These are phyloP conservation scores for Ochropacha duplaris DNA, from an alignment of 2,888 invertebrate species.

Conservation along the genomic window DNA sequence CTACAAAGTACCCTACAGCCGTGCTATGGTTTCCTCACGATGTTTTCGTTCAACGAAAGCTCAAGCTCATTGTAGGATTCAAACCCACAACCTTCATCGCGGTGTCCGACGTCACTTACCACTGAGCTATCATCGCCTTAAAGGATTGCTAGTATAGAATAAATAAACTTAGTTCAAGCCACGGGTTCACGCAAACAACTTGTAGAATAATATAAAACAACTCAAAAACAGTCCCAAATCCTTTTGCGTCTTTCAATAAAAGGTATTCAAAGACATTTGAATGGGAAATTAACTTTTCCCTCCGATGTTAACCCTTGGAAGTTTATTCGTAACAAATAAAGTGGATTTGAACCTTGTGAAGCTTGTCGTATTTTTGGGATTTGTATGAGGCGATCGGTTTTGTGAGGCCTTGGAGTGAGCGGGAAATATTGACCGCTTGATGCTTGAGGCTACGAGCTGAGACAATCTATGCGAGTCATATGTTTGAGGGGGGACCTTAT, in stretches of 20 bases:
- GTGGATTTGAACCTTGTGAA: constrained; percentile 5
- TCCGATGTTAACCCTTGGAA: constrained; percentile 1
- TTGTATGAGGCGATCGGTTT: not conserved
- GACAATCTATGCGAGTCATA: too few relatives aligned
- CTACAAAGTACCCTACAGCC: too few relatives aligned
- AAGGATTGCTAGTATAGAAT: too few relatives aligned
- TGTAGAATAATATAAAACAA: not conserved
- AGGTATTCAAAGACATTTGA: not conserved
- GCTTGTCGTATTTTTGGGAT: not conserved
- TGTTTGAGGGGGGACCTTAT: too few relatives aligned
- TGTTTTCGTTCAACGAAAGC: too few relatives aligned
- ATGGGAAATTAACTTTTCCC: constrained; percentile 3
- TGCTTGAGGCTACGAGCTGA: too few relatives aligned
- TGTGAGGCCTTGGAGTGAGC: not conserved
- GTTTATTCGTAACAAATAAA: constrained; percentile 5
- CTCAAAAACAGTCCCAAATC: not conserved
- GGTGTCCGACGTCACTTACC: too few relatives aligned
- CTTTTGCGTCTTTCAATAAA: not conserved
- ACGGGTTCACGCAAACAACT: not conserved
- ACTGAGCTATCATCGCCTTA: too few relatives aligned
- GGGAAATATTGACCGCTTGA: not conserved
- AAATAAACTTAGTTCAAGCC: not conserved
- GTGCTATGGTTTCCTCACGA: too few relatives aligned
- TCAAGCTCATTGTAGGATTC: too few relatives aligned
- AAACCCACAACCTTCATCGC: too few relatives aligned